Evolutionary conservation across 1,140 invertebrate genomes (phyloP).

Genomic region (Psix sp.): DNA sequence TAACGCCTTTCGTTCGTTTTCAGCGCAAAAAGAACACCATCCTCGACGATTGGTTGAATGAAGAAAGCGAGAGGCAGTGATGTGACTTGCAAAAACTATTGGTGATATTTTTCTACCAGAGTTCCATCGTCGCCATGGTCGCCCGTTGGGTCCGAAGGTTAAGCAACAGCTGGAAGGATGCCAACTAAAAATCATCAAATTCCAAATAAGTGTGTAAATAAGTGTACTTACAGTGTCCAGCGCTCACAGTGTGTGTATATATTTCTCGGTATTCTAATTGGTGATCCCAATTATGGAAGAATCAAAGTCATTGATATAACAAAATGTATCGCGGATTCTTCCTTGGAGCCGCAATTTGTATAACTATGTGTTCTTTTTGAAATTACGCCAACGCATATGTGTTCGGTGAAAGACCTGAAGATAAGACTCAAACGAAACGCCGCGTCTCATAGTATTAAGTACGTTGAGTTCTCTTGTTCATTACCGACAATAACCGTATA

Average conservation of each 20-base stretch:
- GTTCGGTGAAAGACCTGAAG: conserved; percentile 41
- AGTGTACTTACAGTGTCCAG: conserved; percentile 78
- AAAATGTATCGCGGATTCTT: too few species aligned
- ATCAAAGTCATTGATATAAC: conserved; percentile 20
- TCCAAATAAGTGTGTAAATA: conserved; percentile 77
- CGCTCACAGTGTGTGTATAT: conserved; percentile 75
- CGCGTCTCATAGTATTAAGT: conserved; percentile 39
- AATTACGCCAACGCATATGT: conserved; percentile 50
- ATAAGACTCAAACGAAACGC: conserved; percentile 44
- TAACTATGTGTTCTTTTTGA: conserved; percentile 7
- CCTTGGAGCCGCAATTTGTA: not conserved
- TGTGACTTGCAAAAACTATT: conserved; percentile 58
- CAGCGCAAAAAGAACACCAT: conserved; percentile 71
- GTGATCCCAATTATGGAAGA: conserved; percentile 17
- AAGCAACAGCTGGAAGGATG: conserved; percentile 32
- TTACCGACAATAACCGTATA: conserved; percentile 39
- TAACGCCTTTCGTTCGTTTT: too few species aligned
- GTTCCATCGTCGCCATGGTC: conserved; percentile 31
- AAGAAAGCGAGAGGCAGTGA: conserved; percentile 64
- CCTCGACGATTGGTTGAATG: conserved; percentile 70
- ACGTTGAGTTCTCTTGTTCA: conserved; percentile 32
- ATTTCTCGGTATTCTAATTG: conserved; percentile 46
- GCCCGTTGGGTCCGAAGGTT: conserved; percentile 25
- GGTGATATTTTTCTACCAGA: conserved; percentile 54
- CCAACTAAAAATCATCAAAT: conserved; percentile 65